Base-by-base conservation (phyloP, 2,888 invertebrate genomes). In the Leptopilina syphax region DNA sequence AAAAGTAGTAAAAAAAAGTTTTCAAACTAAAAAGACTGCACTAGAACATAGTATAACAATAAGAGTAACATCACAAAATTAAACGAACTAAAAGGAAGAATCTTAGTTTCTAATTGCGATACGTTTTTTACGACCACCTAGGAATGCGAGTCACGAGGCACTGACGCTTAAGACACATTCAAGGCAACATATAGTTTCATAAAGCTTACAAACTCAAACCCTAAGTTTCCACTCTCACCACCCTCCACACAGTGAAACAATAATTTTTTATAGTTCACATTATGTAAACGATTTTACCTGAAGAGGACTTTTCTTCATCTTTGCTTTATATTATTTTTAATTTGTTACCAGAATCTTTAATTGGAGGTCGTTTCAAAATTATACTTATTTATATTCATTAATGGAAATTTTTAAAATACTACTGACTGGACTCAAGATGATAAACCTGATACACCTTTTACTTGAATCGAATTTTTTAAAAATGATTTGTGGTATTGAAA, bases 71-170 rank as follows among this genome's bases (percentile, higher is more conserved):
- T 67, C 54, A 67, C 73, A 34, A 70, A 34, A 65, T 41, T 79
- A 65, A 66, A 76, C 8, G 18, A 67, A 77, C 68, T 9, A 67
- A 78, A 27, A 41, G n/a, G 41, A 78, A 67, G 47, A 68, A 78
- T 76, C 70, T 70, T 41, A 54, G 70, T 79, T 78, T 47, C 82
- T 80, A 84, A 83, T 34, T 83, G 84, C 84, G 8, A 9, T 47
- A 9, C 1, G 9, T 47, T 47, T 85, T 84, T 82, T 81, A 77
- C 81, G 85, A 86, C 90, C 90, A 89, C 78, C 85, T 87, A 83
- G 87, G 86, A 87, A 89, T 90, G 88, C 90, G 87, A 90, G 88
- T 88, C 90, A 90, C 90, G 88, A 88, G 87, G 87, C 85, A 90
- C 90, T 90, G 88, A 90, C 78, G 89, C 88, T 89, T 87, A 47